Evolutionary conservation across 2,113 vertebrate genomes (phyloP).

Genomic region (Mungos mungo): DNA sequence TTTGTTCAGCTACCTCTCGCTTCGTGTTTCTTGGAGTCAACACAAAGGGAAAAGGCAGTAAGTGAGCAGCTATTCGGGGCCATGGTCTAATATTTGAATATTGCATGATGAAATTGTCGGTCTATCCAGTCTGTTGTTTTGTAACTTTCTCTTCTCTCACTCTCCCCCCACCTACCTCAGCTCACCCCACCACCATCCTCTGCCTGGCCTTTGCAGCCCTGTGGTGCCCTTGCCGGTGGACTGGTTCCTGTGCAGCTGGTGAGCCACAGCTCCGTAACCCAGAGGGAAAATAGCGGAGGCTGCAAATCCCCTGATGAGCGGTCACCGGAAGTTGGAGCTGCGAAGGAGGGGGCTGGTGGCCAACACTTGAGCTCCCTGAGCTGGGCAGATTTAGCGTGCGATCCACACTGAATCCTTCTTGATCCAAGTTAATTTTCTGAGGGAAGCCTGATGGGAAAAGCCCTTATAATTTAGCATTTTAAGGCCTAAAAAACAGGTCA

Average conservation of each 20-base stretch:
- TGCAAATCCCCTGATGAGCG: slow-evolving; percentile 13
- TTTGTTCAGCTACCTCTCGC: slow-evolving; percentile 76
- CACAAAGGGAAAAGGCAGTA: slow-evolving; percentile 63
- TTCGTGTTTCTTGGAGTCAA: slow-evolving; percentile 73
- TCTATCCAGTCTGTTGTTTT: slow-evolving; percentile 28
- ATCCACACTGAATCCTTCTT: slow-evolving; percentile 54
- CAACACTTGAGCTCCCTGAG: slow-evolving; percentile 48
- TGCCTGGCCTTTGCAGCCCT: neutral
- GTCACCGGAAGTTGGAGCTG: slow-evolving; percentile 24
- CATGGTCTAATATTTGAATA: slow-evolving; percentile 72
- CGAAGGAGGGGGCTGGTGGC: neutral
- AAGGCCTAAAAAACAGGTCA: slow-evolving; percentile 30
- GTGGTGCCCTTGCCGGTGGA: neutral
- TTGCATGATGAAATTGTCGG: slow-evolving; percentile 63
- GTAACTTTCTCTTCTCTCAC: slow-evolving; percentile 26
- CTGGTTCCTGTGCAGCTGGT: neutral
- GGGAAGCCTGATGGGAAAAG: slow-evolving; percentile 43
- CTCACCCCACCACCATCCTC: neutral
- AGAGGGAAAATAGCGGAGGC: slow-evolving; percentile 17
- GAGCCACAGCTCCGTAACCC: neutral
- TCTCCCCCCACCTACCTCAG: neutral
- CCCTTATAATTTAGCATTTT: slow-evolving; percentile 32
- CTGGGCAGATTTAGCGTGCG: neutral
- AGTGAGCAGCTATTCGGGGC: slow-evolving; percentile 65
- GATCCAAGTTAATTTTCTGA: slow-evolving; percentile 70